Percentiles rank a stretch among this genome's conserved stretches.
These are phyloP conservation scores for Euleptes europaea DNA, from an alignment of 2,113 vertebrate species.

Conservation along the genomic window DNA sequence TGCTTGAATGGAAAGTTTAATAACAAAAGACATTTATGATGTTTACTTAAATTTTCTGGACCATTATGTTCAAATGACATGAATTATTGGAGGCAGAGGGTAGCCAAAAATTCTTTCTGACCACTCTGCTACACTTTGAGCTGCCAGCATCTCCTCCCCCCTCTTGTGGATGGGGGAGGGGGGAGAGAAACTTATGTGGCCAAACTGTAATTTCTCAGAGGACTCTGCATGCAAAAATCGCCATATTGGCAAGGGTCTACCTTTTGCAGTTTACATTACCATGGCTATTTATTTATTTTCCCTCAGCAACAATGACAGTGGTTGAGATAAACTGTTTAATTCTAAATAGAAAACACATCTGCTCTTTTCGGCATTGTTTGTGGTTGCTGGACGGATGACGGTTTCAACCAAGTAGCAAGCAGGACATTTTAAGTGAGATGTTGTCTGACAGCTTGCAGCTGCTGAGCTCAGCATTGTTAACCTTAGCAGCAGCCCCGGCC, in stretches of 20 bases:
- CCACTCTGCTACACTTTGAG: constrained; percentile 74
- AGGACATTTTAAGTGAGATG: constrained; percentile 87
- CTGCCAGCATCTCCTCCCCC: constrained; percentile 72
- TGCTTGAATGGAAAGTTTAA: constrained; percentile 80
- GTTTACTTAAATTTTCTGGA: constrained; percentile 85
- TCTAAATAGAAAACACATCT: constrained; percentile 92
- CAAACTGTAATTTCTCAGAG: constrained; percentile 78
- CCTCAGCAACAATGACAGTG: constrained; percentile 86
- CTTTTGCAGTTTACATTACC: constrained; percentile 88
- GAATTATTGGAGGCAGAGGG: constrained; percentile 79
- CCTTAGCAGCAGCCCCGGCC: background rate
- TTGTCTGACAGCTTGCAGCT: constrained; percentile 87
- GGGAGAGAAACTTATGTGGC: constrained; percentile 63
- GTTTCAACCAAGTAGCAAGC: constrained; percentile 86
- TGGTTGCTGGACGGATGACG: constrained; percentile 87
- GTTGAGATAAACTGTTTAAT: constrained; percentile 87
- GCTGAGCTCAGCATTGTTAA: constrained; percentile 62
- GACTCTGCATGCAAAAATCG: constrained; percentile 74
- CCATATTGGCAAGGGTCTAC: constrained; percentile 78
- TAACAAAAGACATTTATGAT: constrained; percentile 86
- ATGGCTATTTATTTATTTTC: constrained; percentile 88
- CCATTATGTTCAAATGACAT: constrained; percentile 78
- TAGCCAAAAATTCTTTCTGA: constrained; percentile 81
- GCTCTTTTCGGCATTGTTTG: constrained; percentile 84
- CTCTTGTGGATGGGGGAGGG: constrained; percentile 38